Percentiles rank a stretch among this genome's conserved stretches.
These are phyloP conservation scores for Acanthosepion esculentum DNA, from an alignment of 2,888 invertebrate genomes.

Conservation along the genomic window DNA sequence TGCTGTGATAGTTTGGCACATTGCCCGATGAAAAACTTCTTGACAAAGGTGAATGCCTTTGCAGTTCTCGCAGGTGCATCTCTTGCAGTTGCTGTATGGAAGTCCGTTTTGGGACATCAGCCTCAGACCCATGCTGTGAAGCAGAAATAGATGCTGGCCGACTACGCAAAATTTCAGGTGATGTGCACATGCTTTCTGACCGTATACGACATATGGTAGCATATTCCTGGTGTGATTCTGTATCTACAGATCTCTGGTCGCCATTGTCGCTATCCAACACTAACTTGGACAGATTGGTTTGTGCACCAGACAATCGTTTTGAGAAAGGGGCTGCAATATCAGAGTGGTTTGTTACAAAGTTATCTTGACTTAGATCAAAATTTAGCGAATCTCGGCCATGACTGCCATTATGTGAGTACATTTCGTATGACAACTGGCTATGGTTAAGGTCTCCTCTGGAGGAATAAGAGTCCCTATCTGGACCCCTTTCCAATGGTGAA, in stretches of 20 bases:
- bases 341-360: background rate
- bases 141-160: slow-evolving; percentile 14
- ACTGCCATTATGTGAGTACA: background rate
- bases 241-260: background rate
- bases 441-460: background rate
- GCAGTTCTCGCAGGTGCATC: slow-evolving; percentile 39
- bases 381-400: background rate
- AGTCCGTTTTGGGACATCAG: background rate
- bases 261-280: background rate
- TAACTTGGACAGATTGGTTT: slow-evolving; percentile 4
- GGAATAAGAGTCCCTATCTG: background rate
- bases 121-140: background rate
- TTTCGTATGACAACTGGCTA: background rate
- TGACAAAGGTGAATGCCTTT: slow-evolving; percentile 39
- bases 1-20: slow-evolving; percentile 34
- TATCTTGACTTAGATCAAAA: slow-evolving; percentile 17
- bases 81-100: background rate
- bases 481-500: background rate
- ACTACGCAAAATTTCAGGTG: background rate
- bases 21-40: background rate
- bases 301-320: slow-evolving; percentile 20
- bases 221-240: slow-evolving; percentile 34
- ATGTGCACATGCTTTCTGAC: background rate
- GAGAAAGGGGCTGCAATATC: slow-evolving; percentile 24
- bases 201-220: slow-evolving; percentile 34